A percentile compares a stretch with the other conserved stretches of the same genome.
These are phyloP conservation scores for Pagetopsis macropterus DNA, from an alignment of 2,797 vertebrate genomes.

Conservation along the genomic window DNA sequence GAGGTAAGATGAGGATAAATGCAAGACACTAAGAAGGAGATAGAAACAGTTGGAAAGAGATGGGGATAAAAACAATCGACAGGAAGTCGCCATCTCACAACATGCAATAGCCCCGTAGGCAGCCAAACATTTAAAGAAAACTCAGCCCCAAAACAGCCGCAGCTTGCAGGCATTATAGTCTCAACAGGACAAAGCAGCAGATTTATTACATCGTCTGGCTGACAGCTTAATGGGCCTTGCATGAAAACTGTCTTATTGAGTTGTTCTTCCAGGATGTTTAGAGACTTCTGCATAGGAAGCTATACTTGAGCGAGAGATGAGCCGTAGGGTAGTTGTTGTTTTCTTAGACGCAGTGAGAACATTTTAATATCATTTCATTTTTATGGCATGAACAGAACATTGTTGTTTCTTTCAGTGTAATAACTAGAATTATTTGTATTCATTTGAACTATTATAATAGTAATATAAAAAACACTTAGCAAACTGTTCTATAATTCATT, in stretches of 20 bases:
- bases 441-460: slow-evolving; percentile 11
- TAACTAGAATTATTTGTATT: slow-evolving; percentile 5
- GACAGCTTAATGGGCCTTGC: slow-evolving; percentile 58
- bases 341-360: slow-evolving; percentile 11
- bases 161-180: slow-evolving; percentile 44
- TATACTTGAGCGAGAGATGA: slow-evolving; percentile 44
- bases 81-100: slow-evolving; percentile 26
- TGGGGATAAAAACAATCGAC: slow-evolving; percentile 34
- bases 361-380: not conserved
- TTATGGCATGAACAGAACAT: slow-evolving; percentile 2
- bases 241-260: slow-evolving; percentile 29
- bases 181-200: slow-evolving; percentile 58
- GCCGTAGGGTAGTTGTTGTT: not conserved
- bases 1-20: slow-evolving; percentile 32
- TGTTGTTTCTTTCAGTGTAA: slow-evolving; percentile 9
- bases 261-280: slow-evolving; percentile 37
- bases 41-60: slow-evolving; percentile 26
- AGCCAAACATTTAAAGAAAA: slow-evolving; percentile 45
- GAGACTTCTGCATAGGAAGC: slow-evolving; percentile 23
- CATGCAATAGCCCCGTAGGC: slow-evolving; percentile 16
- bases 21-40: slow-evolving; percentile 8
- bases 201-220: slow-evolving; percentile 48
- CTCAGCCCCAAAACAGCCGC: slow-evolving; percentile 27
- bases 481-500: slow-evolving; percentile 36
- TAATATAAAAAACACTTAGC: not conserved